These are phyloP conservation scores for Catalaphyllia jardinei DNA, from an alignment of 64 coral and sea anemone species.

Conservation along the genomic window DNA sequence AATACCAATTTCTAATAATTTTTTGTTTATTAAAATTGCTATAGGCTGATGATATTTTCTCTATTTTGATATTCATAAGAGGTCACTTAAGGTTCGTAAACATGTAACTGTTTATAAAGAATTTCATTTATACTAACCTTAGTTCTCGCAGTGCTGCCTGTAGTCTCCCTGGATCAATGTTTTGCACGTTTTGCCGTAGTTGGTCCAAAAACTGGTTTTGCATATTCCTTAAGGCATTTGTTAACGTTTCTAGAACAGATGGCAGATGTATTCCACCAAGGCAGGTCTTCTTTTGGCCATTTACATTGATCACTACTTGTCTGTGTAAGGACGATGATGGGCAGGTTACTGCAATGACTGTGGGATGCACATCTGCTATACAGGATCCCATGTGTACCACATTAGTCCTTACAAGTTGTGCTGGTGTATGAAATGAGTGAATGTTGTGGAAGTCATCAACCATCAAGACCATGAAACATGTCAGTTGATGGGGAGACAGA, in stretches of 20 bases:
- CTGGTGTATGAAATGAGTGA: neutral
- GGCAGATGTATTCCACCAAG: neutral
- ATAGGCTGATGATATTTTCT: no score
- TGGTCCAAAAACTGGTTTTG: neutral
- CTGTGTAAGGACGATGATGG: neutral
- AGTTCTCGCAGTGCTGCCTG: slow-evolving; percentile 2
- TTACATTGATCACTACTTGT: neutral
- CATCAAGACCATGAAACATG: neutral
- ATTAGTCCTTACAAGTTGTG: neutral
- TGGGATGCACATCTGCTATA: neutral
- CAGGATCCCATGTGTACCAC: slow-evolving; percentile 16
- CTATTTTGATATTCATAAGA: no score
- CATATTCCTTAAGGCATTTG: neutral
- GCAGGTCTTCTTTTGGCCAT: neutral
- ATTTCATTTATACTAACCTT: neutral
- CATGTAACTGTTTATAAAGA: no score
- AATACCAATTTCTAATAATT: no score
- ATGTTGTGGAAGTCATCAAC: slow-evolving; percentile 25
- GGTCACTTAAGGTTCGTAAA: no score
- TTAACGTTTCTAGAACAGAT: neutral
- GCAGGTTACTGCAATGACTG: neutral
- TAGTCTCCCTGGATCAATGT: neutral
- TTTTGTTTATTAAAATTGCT: no score
- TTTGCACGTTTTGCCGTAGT: neutral
- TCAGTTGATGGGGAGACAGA: neutral